Evolutionary conservation across 2,113 vertebrate genomes (phyloP), one percentile per base, ranked within the genome.

Genomic region (Muscicapa adusta): DNA sequence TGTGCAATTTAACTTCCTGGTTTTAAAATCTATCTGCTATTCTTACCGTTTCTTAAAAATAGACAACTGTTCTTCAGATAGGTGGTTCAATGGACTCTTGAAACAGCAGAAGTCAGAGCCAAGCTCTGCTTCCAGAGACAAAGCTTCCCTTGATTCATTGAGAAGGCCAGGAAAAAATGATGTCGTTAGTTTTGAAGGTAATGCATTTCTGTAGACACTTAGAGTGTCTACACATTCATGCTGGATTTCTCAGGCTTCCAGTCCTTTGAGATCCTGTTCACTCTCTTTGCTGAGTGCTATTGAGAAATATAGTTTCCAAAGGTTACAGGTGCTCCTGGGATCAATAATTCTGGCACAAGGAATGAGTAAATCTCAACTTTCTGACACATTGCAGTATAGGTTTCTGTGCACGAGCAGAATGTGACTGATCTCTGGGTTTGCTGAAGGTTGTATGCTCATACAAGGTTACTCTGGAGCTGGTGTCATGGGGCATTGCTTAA

Each of bases 171-270:
- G 45, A 25, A 28, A 58, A 57, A 61, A 76, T 24, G 17, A 13
- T 57, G 54, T 26, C 1, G 0, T 29, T 45, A 12, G 19, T 72
- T 79, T 72, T 42, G 56, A 68, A 65, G 33, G 38, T 18, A 73
- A 54, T 43, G 18, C 18, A 11, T 54, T 81, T 75, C 68, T 53
- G 18, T 26, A 5, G 53, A 6, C 31, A 8, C 18, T 65, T 91
- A 23, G 53, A 20, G n/a, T 66, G 26, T 17, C n/a, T n/a, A n/a
- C n/a, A 0, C 3, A 0, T 47, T 78, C 61, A 7, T 1, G 3
- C 36, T 81, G 84, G 43, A 12, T 77, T 85, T 91, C 58, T 89
- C 42, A 17, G 62, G 23, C 33, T 34, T 54, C 42, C 76, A 33
- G 19, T 38, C 65, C 53, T 67, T 63, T 40, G 48, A 70, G 77